Evolutionary conservation across 1,140 invertebrate genomes (phyloP), one percentile per base, ranked within the genome.

Genomic region (Pogonomyrmex barbatus): DNA sequence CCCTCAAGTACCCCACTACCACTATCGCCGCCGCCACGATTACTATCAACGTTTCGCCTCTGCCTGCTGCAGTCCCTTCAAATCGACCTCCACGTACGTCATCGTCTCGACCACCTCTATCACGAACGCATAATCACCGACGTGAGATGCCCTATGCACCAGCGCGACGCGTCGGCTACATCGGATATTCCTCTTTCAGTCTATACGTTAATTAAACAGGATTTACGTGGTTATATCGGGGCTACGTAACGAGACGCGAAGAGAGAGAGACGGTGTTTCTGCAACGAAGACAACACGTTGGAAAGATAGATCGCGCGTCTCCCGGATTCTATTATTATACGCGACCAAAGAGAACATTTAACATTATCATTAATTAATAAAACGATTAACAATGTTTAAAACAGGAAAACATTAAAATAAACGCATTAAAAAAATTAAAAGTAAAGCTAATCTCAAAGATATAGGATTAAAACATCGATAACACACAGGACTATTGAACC

Each of bases 1-100:
- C 91, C 91, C 91, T 94, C 93, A 90, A 90, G 87, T 91, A 89
- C 88, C 87, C 87, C 82, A 86, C 87, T 82, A 88, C 73, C 75
- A 68, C 86, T 78, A 83, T 79, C 86, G 82, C 62, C 87, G 54
- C 89, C 78, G 87, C 81, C 62, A 86, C 85, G 58, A 86, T 73
- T 50, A 54, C 67, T 77, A 63, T 79, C 75, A 68, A 88, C 75
- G 79, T 89, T 89, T 86, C 88, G 60, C 84, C 88, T 86, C 85
- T 84, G 77, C 84, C 87, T 82, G 84, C 79, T 88, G 89, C 89
- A 90, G 87, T 73, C 91, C 89, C 90, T 91, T 87, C 88, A 88
- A 84, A 87, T 76, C 88, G 79, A 89, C 85, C 88, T 87, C 88
- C 78, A 78, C 81, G 65, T 89, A 86, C 77, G 58, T 88, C 87